Evolutionary conservation across 2,797 vertebrate species (phyloP), one percentile per base, ranked within the genome.

Genomic region (Artibeus jamaicensis): DNA sequence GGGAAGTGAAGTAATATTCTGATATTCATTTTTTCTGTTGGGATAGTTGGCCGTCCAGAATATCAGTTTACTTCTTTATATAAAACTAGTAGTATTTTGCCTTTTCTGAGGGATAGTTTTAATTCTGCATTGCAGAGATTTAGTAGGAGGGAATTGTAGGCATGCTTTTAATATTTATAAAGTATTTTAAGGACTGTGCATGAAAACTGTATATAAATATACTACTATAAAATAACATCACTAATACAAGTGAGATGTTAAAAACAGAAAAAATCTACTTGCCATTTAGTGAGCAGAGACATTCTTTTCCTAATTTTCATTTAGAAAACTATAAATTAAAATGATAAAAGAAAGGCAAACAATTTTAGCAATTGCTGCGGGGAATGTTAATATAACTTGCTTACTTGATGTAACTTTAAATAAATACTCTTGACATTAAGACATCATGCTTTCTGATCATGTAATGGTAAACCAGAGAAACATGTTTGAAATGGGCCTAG

Each of bases 301-400:
- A 6, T 55, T 55, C 34, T 93, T 90, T 86, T 26, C 46, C 48
- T 93, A 89, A 94, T 97, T 96, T 97, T 82, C 92, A 96, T 96
- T 97, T 96, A 92, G 87, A 97, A 95, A 96, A 55, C 10, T 92
- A 77, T 93, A 90, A 97, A 88, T 96, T 96, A 96, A 96, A 97
- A 95, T 95, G 81, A 93, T 95, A 88, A 95, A 84, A 87, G 57
- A 44, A 95, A 97, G 29, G 48, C 71, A 96, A 94, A 94, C 67
- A 94, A 55, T 93, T 81, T 89, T 55, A 82, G 76, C 50, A 22
- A 84, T 24, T 95, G 59, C 7, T 96, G 37, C 81, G 81, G 7
- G 32, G 95, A 86, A 67, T 94, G 48, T 94, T 92, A 96, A 91
- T 89, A 83, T 39, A 85, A 59, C 86, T 91, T 93, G 37, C 59